Base-by-base conservation (phyloP, 2,113 vertebrate species). In the Leucopsar rothschildi region DNA sequence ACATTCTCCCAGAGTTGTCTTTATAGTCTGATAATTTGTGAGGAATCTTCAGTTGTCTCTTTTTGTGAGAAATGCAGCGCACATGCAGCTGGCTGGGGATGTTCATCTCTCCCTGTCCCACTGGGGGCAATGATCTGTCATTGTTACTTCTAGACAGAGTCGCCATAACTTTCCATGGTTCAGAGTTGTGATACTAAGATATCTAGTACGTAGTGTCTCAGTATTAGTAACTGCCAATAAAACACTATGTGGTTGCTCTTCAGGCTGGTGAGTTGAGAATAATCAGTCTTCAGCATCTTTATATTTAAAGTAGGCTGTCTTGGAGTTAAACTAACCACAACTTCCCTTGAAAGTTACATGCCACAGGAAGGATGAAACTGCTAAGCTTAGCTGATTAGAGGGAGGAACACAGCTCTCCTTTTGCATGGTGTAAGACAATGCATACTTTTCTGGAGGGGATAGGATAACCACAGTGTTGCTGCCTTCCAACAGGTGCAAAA, bases 341-440 rank as follows among this genome's bases (percentile, higher is more conserved):
- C 93, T 97, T 97, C 95, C 96, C 90, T 96, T 63, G 10, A 88
- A 96, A 96, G 72, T 86, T 81, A 93, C 25, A 21, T 81, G 76
- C 57, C 49, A 76, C 88, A 93, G 95, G 95, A 96, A 97, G 73
- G 93, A 82, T 94, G 82, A 97, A 97, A 97, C 80, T 96, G 92
- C 93, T 90, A 96, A 77, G 88, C 53, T 68, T 92, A 78, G 93
- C 88, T 94, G 95, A 66, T 83, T 69, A 82, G 75, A 81, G 59
- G 69, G 89, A 80, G 49, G 89, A 95, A 92, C 87, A 80, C 9
- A 88, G 37, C 71, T 86, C 57, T 88, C 56, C 64, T 72, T 90
- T 40, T 86, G 65, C 88, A 18, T 75, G 64, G 29, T 82, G 68
- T 80, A 93, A 81, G 86, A 86, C 37, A 64, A 10, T 47, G 79